A percentile compares a stretch with the other conserved stretches of the same genome.
These are phyloP conservation scores for Microplitis manilae DNA, from an alignment of 2,888 invertebrate genomes.

Conservation along the genomic window DNA sequence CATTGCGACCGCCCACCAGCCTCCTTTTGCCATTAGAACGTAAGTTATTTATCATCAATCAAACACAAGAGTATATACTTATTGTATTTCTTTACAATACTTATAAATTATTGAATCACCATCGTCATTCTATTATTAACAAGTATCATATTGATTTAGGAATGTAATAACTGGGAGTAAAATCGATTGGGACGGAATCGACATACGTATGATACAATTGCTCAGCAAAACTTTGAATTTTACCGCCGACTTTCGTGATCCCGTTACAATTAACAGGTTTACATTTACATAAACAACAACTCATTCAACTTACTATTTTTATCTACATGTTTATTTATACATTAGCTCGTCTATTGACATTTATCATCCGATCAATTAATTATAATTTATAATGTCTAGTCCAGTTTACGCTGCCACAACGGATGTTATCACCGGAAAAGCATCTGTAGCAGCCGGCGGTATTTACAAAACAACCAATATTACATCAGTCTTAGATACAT, in stretches of 20 bases:
- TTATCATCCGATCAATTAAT: conserved; percentile 45
- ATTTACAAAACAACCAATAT: conserved; percentile 78
- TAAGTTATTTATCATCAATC: conserved; percentile 58
- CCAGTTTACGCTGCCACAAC: conserved; percentile 77
- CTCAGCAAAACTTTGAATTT: conserved; percentile 81
- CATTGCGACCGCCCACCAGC: conserved; percentile 80
- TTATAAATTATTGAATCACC: neutral
- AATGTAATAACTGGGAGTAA: conserved; percentile 71
- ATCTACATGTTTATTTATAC: neutral
- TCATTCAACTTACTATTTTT: neutral
- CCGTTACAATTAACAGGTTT: conserved; percentile 73
- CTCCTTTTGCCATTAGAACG: conserved; percentile 82
- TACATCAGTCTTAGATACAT: conserved; percentile 75
- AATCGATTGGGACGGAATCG: conserved; percentile 82
- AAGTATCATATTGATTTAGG: conserved; percentile 51
- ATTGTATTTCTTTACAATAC: neutral
- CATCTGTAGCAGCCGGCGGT: conserved; percentile 83
- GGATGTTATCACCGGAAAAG: conserved; percentile 74
- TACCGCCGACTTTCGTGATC: conserved; percentile 80
- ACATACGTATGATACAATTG: conserved; percentile 78
- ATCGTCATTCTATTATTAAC: conserved; percentile 1
- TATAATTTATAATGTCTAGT: conserved; percentile 65
- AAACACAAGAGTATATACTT: conserved; percentile 15
- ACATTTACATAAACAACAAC: neutral
- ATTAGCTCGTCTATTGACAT: neutral